phyloP scores from a whole-genome alignment of 1,140 invertebrate species.

The Drosophila nasuta region DNA sequence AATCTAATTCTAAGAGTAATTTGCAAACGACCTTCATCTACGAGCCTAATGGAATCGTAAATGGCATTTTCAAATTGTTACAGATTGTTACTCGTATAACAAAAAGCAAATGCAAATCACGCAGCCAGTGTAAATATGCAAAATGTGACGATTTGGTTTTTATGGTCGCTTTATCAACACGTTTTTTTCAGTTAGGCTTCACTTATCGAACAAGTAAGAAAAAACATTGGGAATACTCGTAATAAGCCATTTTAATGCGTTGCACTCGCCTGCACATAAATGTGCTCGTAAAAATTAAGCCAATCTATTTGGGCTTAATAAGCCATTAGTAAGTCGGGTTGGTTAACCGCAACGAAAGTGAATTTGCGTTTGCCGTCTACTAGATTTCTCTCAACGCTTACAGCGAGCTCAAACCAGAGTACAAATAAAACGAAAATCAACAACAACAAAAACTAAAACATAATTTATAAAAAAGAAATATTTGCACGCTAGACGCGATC shows the following conservation, averaged over 20 bases:
- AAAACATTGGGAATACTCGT: slow-evolving; percentile 25
- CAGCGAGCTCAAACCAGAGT: slow-evolving; percentile 27
- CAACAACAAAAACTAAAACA: slow-evolving; percentile 37
- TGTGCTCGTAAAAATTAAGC: slow-evolving; percentile 63
- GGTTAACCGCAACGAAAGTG: slow-evolving; percentile 82
- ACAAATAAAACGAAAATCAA: slow-evolving; percentile 38
- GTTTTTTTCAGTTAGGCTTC: slow-evolving; percentile 37
- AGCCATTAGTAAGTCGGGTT: slow-evolving; percentile 79
- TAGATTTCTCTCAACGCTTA: slow-evolving; percentile 67
- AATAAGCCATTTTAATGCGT: slow-evolving; percentile 60
- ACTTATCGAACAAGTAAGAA: slow-evolving; percentile 18
- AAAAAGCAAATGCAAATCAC: slow-evolving; percentile 16
- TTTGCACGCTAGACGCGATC: slow-evolving; percentile 73
- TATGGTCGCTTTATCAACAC: slow-evolving; percentile 51
- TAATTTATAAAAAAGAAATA: slow-evolving; percentile 65
- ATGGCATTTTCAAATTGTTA: neutral
- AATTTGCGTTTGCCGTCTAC: slow-evolving; percentile 59
- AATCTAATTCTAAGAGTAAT: neutral
- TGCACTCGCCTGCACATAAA: slow-evolving; percentile 68
- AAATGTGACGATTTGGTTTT: slow-evolving; percentile 45
- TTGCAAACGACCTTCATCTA: neutral
- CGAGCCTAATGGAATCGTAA: neutral
- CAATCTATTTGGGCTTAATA: slow-evolving; percentile 80
- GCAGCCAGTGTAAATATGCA: slow-evolving; percentile 21
- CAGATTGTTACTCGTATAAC: neutral